Conservation (phyloP, 1,140 invertebrate species). For the Apis cerana region DNA sequence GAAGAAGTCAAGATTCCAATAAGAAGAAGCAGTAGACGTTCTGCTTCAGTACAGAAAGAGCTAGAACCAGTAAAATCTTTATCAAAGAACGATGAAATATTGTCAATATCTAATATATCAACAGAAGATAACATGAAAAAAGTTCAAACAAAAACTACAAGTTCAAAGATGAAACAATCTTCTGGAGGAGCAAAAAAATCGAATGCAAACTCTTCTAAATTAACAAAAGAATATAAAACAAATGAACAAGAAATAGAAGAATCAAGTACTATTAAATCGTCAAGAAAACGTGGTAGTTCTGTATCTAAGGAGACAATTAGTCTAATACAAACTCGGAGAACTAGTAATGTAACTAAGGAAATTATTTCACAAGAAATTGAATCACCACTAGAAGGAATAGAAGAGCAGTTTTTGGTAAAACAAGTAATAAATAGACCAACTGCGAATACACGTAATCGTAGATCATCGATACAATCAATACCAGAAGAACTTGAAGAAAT, state of each 20-base stretch:
- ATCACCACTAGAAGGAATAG: not conserved
- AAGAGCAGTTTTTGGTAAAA: not conserved
- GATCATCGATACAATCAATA: constrained; percentile 67
- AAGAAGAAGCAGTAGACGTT: constrained; percentile 55
- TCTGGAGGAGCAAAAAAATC: constrained; percentile 16
- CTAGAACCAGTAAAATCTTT: not conserved
- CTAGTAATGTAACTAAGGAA: constrained; percentile 60
- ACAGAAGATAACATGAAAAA: constrained; percentile 22
- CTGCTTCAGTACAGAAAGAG: constrained; percentile 55
- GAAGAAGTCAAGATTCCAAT: constrained; percentile 16
- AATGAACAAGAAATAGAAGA: constrained; percentile 22
- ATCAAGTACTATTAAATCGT: not conserved
- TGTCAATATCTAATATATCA: constrained; percentile 52
- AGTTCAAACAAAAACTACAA: not conserved
- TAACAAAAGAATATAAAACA: not conserved
- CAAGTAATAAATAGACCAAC: constrained; percentile 46
- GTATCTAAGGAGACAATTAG: constrained; percentile 64
- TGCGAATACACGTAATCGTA: constrained; percentile 61
- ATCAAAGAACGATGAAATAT: constrained; percentile 43
- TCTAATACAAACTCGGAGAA: constrained; percentile 25
- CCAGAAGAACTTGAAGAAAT: constrained; percentile 72
- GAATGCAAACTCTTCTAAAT: not conserved
- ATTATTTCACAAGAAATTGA: constrained; percentile 56
- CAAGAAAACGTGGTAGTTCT: constrained; percentile 62
- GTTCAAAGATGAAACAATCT: not conserved